Conservation (phyloP, 2,797 vertebrate genomes). For the Manis crassicaudata region DNA sequence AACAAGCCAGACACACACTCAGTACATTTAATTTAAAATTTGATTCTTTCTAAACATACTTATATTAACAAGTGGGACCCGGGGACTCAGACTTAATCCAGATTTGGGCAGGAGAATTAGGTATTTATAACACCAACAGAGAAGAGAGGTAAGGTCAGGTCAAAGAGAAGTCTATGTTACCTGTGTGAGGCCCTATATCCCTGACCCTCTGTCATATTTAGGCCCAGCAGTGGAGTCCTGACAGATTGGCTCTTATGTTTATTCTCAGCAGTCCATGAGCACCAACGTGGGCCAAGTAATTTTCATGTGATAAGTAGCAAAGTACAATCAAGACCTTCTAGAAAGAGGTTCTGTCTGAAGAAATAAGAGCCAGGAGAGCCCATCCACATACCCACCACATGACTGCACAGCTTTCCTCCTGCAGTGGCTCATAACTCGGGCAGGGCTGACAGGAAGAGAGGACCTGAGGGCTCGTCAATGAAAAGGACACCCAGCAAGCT, state of each 20-base stretch:
- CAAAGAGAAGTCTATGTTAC: background rate
- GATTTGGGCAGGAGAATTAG: background rate
- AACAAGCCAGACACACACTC: background rate
- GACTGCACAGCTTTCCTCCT: background rate
- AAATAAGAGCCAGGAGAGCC: background rate
- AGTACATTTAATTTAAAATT: conserved; percentile 52
- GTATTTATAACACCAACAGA: background rate
- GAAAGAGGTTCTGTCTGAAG: background rate
- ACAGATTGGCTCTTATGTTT: background rate
- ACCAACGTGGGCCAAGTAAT: background rate
- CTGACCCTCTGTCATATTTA: background rate
- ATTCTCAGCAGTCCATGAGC: background rate
- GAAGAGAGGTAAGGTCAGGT: background rate
- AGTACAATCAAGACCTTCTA: conserved; percentile 18
- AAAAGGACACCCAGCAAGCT: background rate
- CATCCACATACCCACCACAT: background rate
- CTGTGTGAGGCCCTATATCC: background rate
- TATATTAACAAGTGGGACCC: background rate
- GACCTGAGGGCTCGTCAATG: background rate
- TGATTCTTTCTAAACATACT: conserved; percentile 31
- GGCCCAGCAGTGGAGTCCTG: background rate
- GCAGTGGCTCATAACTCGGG: background rate
- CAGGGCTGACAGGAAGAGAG: background rate
- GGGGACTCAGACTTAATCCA: background rate
- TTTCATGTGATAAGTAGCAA: conserved; percentile 14